phyloP scores from a whole-genome alignment of 2,797 vertebrate genomes.

The Xyrichtys novacula region DNA sequence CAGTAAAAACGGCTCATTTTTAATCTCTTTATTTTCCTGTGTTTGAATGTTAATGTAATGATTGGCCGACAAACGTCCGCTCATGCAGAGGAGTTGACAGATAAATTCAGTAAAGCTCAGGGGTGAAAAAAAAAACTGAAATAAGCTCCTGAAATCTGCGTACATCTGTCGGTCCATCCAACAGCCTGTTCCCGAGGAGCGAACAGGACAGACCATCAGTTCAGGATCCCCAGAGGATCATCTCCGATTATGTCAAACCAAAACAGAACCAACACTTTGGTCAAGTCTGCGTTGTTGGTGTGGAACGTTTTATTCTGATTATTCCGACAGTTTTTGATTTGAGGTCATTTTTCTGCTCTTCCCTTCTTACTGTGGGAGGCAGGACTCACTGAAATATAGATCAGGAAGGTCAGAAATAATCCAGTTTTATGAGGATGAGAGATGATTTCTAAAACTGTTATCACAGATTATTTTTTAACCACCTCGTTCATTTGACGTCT shows the following conservation, averaged over 20 bases:
- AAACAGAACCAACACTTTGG: background rate
- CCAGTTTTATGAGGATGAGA: conserved; percentile 1
- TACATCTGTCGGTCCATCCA: background rate
- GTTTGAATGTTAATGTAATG: no score
- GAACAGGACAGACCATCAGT: background rate
- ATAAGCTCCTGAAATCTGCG: background rate
- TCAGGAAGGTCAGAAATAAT: background rate
- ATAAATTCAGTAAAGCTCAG: background rate
- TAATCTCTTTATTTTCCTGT: no score
- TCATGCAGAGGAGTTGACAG: background rate
- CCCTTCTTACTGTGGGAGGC: no score
- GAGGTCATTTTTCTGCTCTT: background rate
- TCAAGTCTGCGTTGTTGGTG: background rate
- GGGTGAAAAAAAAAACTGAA: background rate
- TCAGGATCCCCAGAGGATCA: background rate
- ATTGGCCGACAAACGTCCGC: no score
- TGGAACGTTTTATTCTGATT: no score
- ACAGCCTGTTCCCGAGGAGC: background rate
- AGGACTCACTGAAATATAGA: no score
- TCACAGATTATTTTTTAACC: conserved; percentile 19
- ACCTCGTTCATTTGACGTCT: conserved; percentile 42
- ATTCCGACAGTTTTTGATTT: no score
- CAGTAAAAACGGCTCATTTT: no score
- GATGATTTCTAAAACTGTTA: conserved; percentile 15
- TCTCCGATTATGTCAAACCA: background rate